phyloP scores from a whole-genome alignment of 2,113 vertebrate genomes.

The Limnothrissa miodon region DNA sequence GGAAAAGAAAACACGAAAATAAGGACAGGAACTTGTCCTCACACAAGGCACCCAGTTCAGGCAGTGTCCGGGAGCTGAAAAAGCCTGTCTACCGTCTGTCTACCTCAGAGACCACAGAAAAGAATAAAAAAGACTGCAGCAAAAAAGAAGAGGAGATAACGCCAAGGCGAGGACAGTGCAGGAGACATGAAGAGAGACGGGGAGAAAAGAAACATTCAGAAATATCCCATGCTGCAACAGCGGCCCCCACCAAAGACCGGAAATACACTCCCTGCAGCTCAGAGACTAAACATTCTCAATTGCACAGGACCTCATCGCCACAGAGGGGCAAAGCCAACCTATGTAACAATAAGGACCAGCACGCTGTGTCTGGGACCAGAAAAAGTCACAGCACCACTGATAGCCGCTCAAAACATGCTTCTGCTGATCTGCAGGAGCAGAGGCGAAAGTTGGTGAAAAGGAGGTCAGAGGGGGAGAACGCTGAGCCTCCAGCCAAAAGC shows the following conservation, averaged over 20 bases:
- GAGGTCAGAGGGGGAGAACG: slow-evolving; percentile 6
- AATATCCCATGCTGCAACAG: background rate
- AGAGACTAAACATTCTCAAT: background rate
- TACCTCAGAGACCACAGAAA: background rate
- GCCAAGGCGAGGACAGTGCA: background rate
- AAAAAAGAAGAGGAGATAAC: background rate
- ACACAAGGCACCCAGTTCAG: background rate
- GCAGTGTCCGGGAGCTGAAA: background rate
- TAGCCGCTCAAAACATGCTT: background rate
- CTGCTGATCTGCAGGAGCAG: background rate
- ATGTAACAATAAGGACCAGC: background rate
- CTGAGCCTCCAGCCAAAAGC: background rate
- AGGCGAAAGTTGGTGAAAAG: slow-evolving; percentile 27
- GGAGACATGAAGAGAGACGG: background rate
- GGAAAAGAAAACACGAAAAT: background rate
- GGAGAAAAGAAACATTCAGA: background rate
- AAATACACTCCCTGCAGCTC: background rate
- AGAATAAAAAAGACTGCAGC: background rate
- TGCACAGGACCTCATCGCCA: background rate
- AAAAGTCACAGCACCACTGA: background rate
- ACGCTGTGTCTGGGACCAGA: background rate
- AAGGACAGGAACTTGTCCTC: background rate
- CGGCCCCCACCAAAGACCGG: slow-evolving; percentile 7
- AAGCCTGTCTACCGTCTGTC: background rate
- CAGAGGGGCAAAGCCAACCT: background rate